Evolutionary conservation across 2,797 vertebrate species (phyloP), one percentile per base, ranked within the genome.

Genomic region (Acanthornis magna): DNA sequence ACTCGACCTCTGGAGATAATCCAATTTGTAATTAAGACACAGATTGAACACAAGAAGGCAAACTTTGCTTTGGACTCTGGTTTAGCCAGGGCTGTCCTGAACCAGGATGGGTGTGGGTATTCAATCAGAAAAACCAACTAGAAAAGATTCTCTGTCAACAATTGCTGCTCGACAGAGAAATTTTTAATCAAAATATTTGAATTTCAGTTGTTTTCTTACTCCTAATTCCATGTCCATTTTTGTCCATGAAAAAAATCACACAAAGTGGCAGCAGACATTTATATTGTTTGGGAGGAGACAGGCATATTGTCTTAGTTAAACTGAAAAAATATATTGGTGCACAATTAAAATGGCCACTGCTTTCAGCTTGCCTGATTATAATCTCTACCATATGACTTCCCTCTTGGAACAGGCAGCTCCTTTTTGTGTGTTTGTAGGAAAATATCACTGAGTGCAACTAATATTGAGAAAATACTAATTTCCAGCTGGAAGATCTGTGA

Each of bases 331-430:
- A 57, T 9, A 85, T 84, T 53, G 29, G 32, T 89, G 55, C 40
- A 77, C 67, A 94, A 93, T 92, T 89, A 85, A 87, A 94, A 89
- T 63, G 78, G 84, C 57, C 71, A 76, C 55, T 79, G 92, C 92
- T 94, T 71, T 91, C 78, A 91, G 74, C 18, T 63, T 94, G 77
- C 53, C 90, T 91, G 74, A 93, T 92, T 88, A 47, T 96, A 91
- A 93, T 96, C 58, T 82, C 43, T 73, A 66, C 88, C 85, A 88
- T 91, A 96, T 94, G 74, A 86, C 38, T 87, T 78, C 25, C 9
- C 51, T 86, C 40, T 63, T 89, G 90, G 86, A 96, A 73, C 57
- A 50, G 36, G 34, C 34, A 71, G 19, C 60, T 85, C 21, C 48
- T 84, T 78, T 62, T 73, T 62, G 18, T 86, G 40, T 81, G 38